These are phyloP conservation scores for Timema podura DNA, from an alignment of 2,888 invertebrate genomes.

Conservation along the genomic window DNA sequence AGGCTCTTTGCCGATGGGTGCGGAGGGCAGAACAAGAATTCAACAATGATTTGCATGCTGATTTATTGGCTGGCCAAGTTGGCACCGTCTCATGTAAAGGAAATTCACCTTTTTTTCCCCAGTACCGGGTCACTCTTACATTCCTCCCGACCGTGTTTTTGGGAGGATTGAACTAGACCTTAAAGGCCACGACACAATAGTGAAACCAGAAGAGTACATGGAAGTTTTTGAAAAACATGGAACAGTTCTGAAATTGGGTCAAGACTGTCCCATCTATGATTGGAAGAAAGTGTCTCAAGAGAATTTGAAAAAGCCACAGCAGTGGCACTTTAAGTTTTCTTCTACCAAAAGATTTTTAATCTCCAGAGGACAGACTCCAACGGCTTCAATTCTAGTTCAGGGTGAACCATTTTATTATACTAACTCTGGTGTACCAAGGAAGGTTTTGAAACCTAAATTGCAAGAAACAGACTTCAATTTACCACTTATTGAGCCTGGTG, in stretches of 20 bases:
- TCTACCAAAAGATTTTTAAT: slow-evolving; percentile 6
- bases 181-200: background rate
- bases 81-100: background rate
- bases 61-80: slow-evolving; percentile 2
- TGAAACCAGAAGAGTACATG: slow-evolving; percentile 2
- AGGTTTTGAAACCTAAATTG: background rate
- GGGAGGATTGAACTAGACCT: background rate
- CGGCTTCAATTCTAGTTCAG: background rate
- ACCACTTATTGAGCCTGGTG: background rate
- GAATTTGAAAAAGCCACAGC: background rate
- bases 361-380: background rate
- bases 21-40: slow-evolving; percentile 19
- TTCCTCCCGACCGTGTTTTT: slow-evolving; percentile 2
- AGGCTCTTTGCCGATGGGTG: slow-evolving; percentile 13
- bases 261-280: background rate
- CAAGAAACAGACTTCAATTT: too few relatives aligned
- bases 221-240: background rate
- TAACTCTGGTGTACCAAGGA: background rate
- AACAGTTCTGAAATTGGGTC: background rate
- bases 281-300: background rate
- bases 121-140: slow-evolving; percentile 1
- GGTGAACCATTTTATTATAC: background rate
- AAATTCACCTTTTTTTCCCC: background rate
- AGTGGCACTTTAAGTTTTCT: slow-evolving; percentile 10
- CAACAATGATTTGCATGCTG: slow-evolving; percentile 15